These are phyloP conservation scores for Ennomos erosarius DNA, from an alignment of 2,888 invertebrate genomes.

Conservation along the genomic window DNA sequence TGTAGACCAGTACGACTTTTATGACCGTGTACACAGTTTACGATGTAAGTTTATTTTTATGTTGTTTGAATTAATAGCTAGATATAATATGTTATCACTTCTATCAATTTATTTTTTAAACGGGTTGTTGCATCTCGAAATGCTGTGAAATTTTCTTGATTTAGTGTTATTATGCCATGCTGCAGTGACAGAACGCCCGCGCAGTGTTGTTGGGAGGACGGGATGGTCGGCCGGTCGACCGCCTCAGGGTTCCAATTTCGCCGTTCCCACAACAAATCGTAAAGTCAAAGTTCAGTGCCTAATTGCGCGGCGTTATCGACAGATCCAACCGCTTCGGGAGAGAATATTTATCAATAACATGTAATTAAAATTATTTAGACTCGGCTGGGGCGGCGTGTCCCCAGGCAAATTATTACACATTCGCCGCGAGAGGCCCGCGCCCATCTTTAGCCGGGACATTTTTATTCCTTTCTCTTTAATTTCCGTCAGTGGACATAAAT, in stretches of 20 bases:
- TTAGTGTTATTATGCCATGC: constrained; percentile 19
- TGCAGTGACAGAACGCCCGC: background rate
- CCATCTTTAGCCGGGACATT: constrained; percentile 80
- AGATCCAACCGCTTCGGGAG: constrained; percentile 75
- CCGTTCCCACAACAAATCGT: constrained; percentile 81
- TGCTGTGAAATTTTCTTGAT: background rate
- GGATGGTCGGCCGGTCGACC: constrained; percentile 25
- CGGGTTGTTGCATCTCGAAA: too few species aligned
- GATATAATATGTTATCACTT: constrained; percentile 1
- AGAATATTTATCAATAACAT: constrained; percentile 83
- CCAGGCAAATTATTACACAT: constrained; percentile 81
- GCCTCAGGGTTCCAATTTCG: constrained; percentile 68
- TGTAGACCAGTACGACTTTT: constrained; percentile 55
- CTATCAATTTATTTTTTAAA: background rate
- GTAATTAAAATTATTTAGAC: constrained; percentile 84
- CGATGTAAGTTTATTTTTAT: constrained; percentile 51
- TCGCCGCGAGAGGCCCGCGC: constrained; percentile 77
- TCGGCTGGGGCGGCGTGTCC: constrained; percentile 61
- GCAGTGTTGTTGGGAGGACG: constrained; percentile 15
- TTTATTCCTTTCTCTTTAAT: constrained; percentile 83
- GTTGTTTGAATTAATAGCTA: constrained; percentile 41
- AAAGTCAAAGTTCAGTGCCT: constrained; percentile 79
- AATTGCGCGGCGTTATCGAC: constrained; percentile 80
- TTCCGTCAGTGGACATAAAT: constrained; percentile 80
- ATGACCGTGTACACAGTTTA: constrained; percentile 54